Conservation (phyloP, 2,888 invertebrate species). For the Leptarthrus brevirostris region DNA sequence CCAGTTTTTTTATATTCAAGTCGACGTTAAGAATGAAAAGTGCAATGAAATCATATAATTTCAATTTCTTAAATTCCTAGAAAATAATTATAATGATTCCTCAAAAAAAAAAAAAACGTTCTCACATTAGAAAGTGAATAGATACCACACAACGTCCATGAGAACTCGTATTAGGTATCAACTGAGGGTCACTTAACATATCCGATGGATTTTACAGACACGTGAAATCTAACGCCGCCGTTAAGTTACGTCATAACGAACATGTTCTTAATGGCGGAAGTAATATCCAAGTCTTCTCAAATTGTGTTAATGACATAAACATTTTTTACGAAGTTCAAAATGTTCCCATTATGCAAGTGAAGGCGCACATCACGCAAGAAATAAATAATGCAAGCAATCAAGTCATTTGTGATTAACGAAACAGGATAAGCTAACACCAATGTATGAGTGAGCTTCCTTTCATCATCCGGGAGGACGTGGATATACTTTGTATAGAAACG, state of each 20-base stretch:
- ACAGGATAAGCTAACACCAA: conserved; percentile 2
- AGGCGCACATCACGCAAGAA: conserved; percentile 10
- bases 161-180: conserved; percentile 9
- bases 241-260: conserved; percentile 11
- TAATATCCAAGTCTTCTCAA: not conserved
- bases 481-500: not conserved
- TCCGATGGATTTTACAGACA: not conserved
- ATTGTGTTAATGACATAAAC: conserved; percentile 20
- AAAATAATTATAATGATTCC: too few species aligned
- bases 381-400: conserved; percentile 37
- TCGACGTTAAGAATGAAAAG: too few species aligned
- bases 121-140: conserved; percentile 33
- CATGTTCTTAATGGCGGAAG: conserved; percentile 28
- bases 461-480: not conserved
- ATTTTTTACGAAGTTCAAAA: not conserved
- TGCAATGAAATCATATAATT: too few species aligned
- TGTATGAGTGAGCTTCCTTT: conserved; percentile 1
- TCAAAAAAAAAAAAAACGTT: too few species aligned
- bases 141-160: conserved; percentile 15
- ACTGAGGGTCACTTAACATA: not conserved
- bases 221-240: conserved; percentile 9
- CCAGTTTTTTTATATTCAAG: too few species aligned
- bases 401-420: conserved; percentile 28
- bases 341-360: conserved; percentile 20
- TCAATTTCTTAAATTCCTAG: too few species aligned